Evolutionary conservation across 1,140 invertebrate species (phyloP), one percentile per base, ranked within the genome.

Genomic region (Paralvinella palmiformis): DNA sequence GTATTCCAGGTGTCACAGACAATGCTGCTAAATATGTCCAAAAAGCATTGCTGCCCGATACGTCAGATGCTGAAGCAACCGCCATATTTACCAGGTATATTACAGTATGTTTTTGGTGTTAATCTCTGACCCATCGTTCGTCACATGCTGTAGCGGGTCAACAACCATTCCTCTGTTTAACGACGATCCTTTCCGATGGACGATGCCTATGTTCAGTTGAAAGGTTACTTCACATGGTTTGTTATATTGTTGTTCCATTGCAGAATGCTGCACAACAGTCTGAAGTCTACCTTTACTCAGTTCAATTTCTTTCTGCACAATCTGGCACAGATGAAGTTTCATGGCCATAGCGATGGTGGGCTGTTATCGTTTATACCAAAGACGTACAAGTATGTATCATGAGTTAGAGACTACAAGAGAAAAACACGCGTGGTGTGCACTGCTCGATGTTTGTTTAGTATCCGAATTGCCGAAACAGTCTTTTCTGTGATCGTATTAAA

Each of bases 251-350:
- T 41, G 1, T 62, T 22, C n/a, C 35, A 29, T 58, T 68, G 10
- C 67, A 80, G 79, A 62, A 75, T 82, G 76, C 78, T 82, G 20
- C 72, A 80, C 57, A 80, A 83, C 24, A 81, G 80, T 66, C 63
- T 83, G 41, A 78, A 78, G 63, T 83, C 82, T 24, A 88, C 91
- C 84, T 96, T 94, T 69, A 95, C 93, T 0, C 93, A 96, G 66
- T 91, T 98, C 68, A 98, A 98, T 82, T 98, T 98, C 80, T 98
- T 98, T 79, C 82, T 98, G 29, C 96, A 98, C 79, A 98, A 96
- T 79, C 80, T 99, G 68, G 94, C 93, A 2, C 96, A 99, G 77
- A 81, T 96, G 63, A 85, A 93, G 65, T 96, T 95, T 68, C 88
- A 89, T 36, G 88, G 88, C 61, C 89, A 92, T 71, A 79, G 79